Evolutionary conservation across 2,113 vertebrate genomes (phyloP).

Genomic region (Sinocyclocheilus anshuiensis): DNA sequence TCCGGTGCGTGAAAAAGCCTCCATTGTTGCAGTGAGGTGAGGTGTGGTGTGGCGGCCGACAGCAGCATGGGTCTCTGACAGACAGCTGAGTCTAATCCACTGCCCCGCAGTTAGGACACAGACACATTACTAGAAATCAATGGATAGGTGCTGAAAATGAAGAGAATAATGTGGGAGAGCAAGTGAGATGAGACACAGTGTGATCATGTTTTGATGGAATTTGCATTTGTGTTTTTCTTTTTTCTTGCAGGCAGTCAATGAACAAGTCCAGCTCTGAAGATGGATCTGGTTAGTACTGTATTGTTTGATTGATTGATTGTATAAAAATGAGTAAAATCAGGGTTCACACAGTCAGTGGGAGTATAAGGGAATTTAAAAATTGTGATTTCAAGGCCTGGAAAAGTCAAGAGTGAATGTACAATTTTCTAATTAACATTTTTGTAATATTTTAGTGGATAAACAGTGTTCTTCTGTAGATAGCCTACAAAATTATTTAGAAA

Average conservation of each 20-base stretch:
- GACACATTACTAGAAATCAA: constrained; percentile 55
- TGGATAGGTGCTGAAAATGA: constrained; percentile 61
- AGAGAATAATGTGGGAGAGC: constrained; percentile 66
- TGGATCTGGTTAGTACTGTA: constrained; percentile 82
- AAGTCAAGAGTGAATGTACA: neutral
- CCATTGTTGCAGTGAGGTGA: constrained; percentile 70
- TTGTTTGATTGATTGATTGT: neutral
- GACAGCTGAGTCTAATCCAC: constrained; percentile 50
- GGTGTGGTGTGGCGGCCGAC: constrained; percentile 61
- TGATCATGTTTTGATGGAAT: neutral
- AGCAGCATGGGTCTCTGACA: constrained; percentile 57
- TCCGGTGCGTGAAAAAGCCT: constrained; percentile 63
- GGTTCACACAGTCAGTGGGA: neutral
- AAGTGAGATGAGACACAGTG: constrained; percentile 58
- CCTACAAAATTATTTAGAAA: neutral
- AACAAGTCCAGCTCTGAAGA: constrained; percentile 94
- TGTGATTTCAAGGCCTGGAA: neutral
- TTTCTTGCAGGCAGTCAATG: constrained; percentile 82
- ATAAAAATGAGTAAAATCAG: neutral
- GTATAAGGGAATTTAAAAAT: neutral
- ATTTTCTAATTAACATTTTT: neutral
- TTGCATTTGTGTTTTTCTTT: constrained; percentile 49
- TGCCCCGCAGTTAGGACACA: constrained; percentile 28
- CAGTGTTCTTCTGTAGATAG: neutral
- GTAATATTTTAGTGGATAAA: neutral